These are phyloP conservation scores for Calidris pugnax DNA, from an alignment of 2,113 vertebrate genomes.

Conservation along the genomic window DNA sequence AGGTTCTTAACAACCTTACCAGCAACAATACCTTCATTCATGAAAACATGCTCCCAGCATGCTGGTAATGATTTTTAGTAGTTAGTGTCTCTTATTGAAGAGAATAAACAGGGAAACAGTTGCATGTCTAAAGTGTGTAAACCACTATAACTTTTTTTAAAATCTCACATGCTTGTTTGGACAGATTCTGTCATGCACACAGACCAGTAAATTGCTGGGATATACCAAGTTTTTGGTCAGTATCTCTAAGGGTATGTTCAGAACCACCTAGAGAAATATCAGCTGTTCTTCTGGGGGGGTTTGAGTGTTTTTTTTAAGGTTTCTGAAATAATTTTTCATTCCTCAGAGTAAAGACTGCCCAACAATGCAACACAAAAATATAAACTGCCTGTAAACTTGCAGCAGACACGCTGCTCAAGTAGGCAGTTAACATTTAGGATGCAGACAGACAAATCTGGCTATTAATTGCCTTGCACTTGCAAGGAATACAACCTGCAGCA, in stretches of 20 bases:
- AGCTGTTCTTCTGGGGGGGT: too few species aligned
- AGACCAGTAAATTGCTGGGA: not conserved
- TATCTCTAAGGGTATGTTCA: not conserved
- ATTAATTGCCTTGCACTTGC: not conserved
- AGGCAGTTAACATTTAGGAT: not conserved
- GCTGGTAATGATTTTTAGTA: not conserved
- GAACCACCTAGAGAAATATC: not conserved
- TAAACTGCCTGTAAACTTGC: not conserved
- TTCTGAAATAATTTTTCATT: not conserved
- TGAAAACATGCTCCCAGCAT: not conserved
- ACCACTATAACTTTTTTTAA: not conserved
- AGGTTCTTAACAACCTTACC: not conserved
- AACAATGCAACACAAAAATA: accelerated
- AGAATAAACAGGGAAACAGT: not conserved
- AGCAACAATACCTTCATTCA: not conserved
- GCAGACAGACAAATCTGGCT: not conserved
- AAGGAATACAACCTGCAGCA: not conserved
- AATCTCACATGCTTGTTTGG: not conserved
- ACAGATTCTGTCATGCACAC: not conserved
- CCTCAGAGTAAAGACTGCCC: not conserved
- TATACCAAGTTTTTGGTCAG: not conserved
- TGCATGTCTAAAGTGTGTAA: not conserved
- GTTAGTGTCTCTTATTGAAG: not conserved
- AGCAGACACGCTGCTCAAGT: not conserved
- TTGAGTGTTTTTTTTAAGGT: not conserved